Evolutionary conservation across 2,113 vertebrate species (phyloP), one percentile per base, ranked within the genome.

Genomic region (Carassius auratus): DNA sequence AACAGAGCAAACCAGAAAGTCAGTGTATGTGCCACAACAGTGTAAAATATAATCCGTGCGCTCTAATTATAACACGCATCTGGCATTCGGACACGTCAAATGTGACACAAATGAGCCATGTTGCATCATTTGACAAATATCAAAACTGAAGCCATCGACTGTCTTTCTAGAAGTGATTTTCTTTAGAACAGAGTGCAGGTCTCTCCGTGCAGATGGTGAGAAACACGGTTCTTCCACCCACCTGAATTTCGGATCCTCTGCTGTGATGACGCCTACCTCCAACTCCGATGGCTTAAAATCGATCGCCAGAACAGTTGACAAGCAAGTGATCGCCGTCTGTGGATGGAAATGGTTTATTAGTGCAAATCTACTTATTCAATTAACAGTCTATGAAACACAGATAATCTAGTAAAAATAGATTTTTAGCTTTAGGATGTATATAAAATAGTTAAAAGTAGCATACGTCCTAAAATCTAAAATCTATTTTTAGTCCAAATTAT

Each of bases 271-370:
- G 84, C 96, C 96, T 86, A 96, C 93, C 93, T 96, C 96, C 92
- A 96, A 92, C 94, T 97, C 96, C 86, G 95, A 96, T 85, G 96
- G 96, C 90, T 97, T 97, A 91, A 97, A 97, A 92, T 97, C 96
- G 91, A 97, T 97, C 64, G 96, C 96, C 76, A 97, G 91, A 78
- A 97, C 96, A 85, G 96, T 96, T 87, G 96, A 96, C 87, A 97
- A 92, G 88, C 96, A 97, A 10, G 96, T 96, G 91, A 97, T 95
- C 71, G 95, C 96, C 82, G 95, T 97, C 96, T 97, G 17, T 14
- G 76, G 64, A 66, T n/a, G 38, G 5, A 45, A 81, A 76, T 1
- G 1, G n/a, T 71, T 50, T 26, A 30, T 68, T 6, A 81, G 42
- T 66, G 48, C 19, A 45, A 74, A 48, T n/a, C 8, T 21, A 8